These are phyloP conservation scores for Yasuhikotakia modesta DNA, from an alignment of 2,797 vertebrate genomes.

Conservation along the genomic window DNA sequence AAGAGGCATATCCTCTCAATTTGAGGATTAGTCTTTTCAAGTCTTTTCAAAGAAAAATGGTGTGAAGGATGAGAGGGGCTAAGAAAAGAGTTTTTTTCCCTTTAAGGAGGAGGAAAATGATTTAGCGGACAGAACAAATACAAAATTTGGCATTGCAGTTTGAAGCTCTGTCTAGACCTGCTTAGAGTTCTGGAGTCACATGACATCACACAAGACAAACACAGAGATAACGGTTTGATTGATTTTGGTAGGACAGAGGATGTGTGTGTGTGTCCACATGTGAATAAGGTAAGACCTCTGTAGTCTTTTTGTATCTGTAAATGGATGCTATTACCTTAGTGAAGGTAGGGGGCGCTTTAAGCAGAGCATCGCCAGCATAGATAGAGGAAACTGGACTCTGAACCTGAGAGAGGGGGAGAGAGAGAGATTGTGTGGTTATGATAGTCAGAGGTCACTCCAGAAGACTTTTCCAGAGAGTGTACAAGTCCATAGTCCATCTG, in stretches of 20 bases:
- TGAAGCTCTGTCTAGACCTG: constrained; percentile 66
- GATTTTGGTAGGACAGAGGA: not conserved
- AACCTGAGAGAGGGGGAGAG: constrained; percentile 68
- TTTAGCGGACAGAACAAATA: constrained; percentile 66
- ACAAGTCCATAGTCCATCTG: constrained; percentile 35
- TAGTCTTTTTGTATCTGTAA: not conserved
- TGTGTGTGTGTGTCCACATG: no score
- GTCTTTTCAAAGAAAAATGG: constrained; percentile 48
- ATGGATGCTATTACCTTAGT: constrained; percentile 81
- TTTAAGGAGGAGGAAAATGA: constrained; percentile 71
- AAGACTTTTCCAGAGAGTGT: constrained; percentile 40
- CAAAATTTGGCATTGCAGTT: constrained; percentile 59
- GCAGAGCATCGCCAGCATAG: constrained; percentile 73
- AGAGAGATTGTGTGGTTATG: constrained; percentile 14
- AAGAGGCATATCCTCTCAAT: constrained; percentile 59
- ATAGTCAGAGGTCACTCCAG: not conserved
- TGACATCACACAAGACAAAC: constrained; percentile 43
- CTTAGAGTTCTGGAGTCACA: constrained; percentile 57
- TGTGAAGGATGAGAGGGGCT: constrained; percentile 15
- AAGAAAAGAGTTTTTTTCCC: constrained; percentile 65
- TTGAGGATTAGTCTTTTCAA: constrained; percentile 70
- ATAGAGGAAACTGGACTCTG: constrained; percentile 86
- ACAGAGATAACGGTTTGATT: not conserved
- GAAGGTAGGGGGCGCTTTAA: constrained; percentile 80
- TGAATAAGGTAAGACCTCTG: no score